Percentiles rank a stretch among this genome's conserved stretches.
Evolutionary conservation across 1,140 invertebrate species (phyloP).

Genomic region (Thereuonema tuberculata): DNA sequence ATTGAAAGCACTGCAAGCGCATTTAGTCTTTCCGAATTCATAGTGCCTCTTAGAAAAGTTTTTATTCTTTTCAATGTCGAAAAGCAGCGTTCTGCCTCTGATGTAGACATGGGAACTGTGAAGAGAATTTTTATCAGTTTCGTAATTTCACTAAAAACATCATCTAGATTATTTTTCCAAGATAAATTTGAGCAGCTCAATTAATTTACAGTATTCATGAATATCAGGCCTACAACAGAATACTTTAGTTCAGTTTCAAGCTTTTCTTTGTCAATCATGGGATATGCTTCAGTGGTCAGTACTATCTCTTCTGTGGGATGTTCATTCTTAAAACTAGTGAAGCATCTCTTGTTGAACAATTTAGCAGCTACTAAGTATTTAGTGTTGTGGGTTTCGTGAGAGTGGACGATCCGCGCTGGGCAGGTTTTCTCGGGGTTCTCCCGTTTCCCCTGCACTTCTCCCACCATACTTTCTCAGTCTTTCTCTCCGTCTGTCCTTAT

Average conservation of each 20-base stretch:
- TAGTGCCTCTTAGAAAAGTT: neutral
- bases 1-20: no score
- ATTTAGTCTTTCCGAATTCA: neutral
- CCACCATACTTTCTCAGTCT: no score
- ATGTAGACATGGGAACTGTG: neutral
- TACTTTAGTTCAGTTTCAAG: neutral
- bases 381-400: no score
- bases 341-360: constrained; percentile 16
- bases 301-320: constrained; percentile 11
- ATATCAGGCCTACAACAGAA: neutral
- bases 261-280: neutral
- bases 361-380: constrained; percentile 17
- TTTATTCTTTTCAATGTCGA: neutral
- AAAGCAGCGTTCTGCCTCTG: neutral
- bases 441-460: no score
- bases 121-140: neutral
- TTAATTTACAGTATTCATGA: constrained; percentile 7
- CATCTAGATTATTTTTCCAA: constrained; percentile 14
- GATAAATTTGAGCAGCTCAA: constrained; percentile 12
- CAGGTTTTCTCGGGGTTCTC: no score
- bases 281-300: neutral
- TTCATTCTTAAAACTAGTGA: no score
- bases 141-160: constrained; percentile 13
- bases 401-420: no score
- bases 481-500: no score